Evolutionary conservation across 2,797 vertebrate genomes (phyloP).

Genomic region (Ctenosaura bakeri): DNA sequence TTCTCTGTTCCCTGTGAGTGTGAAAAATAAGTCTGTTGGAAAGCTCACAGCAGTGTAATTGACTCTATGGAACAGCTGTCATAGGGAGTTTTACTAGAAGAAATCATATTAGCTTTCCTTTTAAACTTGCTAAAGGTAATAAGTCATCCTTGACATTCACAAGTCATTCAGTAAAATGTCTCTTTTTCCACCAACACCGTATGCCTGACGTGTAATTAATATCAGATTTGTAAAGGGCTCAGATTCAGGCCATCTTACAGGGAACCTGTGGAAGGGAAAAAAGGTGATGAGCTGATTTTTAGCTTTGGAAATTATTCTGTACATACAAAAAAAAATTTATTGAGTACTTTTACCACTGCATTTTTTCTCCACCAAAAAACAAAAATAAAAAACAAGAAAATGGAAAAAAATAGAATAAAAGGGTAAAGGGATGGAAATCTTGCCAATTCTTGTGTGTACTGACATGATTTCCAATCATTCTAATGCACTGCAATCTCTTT

Average conservation of each 20-base stretch:
- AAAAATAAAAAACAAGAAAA: not conserved
- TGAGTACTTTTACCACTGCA: not conserved
- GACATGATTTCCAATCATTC: not conserved
- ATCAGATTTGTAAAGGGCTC: constrained; percentile 67
- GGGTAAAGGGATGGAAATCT: not conserved
- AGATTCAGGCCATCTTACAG: constrained; percentile 58
- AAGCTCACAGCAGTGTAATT: constrained; percentile 67
- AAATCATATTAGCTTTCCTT: constrained; percentile 77
- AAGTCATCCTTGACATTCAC: constrained; percentile 76
- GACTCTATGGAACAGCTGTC: constrained; percentile 72
- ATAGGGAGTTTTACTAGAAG: constrained; percentile 61
- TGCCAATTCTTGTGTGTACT: not conserved
- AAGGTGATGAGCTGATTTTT: not conserved
- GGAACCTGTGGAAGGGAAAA: not conserved
- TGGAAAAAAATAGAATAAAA: not conserved
- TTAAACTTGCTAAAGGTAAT: constrained; percentile 74
- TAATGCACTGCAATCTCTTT: not conserved
- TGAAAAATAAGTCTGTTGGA: constrained; percentile 70
- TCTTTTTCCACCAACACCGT: constrained; percentile 39
- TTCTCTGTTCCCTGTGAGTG: constrained; percentile 65
- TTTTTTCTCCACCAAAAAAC: not conserved
- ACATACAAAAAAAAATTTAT: not conserved
- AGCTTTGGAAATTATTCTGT: not conserved
- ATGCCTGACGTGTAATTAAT: constrained; percentile 75
- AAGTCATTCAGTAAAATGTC: constrained; percentile 71